Conservation (phyloP, 2,797 vertebrate species). For the Typhlichthys eigenmanni region DNA sequence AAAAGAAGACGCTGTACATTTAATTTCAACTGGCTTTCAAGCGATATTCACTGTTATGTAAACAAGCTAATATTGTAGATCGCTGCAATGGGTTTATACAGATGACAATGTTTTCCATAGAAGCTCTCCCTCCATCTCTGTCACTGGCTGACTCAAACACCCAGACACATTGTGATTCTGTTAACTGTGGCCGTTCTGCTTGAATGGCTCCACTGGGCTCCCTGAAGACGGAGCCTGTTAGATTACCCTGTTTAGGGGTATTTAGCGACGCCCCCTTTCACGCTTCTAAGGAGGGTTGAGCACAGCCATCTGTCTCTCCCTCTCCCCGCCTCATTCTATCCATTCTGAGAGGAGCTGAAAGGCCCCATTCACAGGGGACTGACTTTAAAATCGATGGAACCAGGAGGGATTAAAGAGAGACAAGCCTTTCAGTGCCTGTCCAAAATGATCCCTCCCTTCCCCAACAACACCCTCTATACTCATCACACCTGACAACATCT, state of each 20-base stretch:
- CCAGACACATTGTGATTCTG: conserved; percentile 24
- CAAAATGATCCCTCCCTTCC: conserved; percentile 40
- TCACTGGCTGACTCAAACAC: conserved; percentile 45
- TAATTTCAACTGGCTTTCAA: background rate
- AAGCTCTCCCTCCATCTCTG: conserved; percentile 11
- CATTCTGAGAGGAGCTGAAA: conserved; percentile 45
- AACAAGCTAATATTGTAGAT: background rate
- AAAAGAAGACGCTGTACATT: background rate
- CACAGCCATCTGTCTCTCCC: conserved; percentile 18
- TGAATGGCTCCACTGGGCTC: conserved; percentile 13
- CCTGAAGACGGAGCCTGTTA: conserved; percentile 9
- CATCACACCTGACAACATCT: conserved; percentile 51
- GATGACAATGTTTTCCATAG: conserved; percentile 6
- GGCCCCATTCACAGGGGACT: conserved; percentile 50
- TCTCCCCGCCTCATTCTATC: conserved; percentile 18
- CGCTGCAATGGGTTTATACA: background rate
- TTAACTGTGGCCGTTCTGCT: conserved; percentile 29
- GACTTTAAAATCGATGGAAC: conserved; percentile 71
- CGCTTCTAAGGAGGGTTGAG: conserved; percentile 16
- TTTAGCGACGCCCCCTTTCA: conserved; percentile 40
- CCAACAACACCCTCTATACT: conserved; percentile 36
- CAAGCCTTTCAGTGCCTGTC: conserved; percentile 58
- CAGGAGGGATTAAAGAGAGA: conserved; percentile 64
- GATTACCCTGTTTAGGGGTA: conserved; percentile 31
- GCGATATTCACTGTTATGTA: background rate